phyloP scores from a whole-genome alignment of 1,140 invertebrate species.

The Caerostris extrusa region DNA sequence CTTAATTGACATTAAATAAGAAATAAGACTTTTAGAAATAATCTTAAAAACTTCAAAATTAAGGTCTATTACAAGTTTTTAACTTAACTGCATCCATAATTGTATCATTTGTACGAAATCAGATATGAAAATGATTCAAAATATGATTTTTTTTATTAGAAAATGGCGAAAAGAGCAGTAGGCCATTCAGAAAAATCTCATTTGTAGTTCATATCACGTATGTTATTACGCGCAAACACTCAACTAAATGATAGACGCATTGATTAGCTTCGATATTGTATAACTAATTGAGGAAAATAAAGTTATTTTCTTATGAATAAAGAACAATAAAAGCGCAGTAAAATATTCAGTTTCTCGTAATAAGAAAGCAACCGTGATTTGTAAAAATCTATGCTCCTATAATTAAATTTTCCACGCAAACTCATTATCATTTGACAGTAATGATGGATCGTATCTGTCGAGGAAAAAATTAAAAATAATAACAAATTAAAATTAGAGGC shows the following conservation, averaged over 20 bases:
- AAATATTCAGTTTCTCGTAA: background rate
- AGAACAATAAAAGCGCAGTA: background rate
- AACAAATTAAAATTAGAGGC: background rate
- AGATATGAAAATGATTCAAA: no score
- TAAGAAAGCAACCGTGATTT: no score
- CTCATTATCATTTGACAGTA: background rate
- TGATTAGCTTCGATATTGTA: background rate
- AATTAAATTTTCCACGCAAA: conserved; percentile 3
- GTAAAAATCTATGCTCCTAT: background rate
- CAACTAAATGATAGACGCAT: background rate
- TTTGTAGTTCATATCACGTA: no score
- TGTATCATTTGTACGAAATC: no score
- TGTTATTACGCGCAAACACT: background rate
- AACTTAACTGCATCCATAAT: no score
- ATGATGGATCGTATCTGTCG: background rate
- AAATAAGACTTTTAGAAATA: no score
- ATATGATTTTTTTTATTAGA: no score
- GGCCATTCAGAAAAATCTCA: no score
- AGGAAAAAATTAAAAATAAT: background rate
- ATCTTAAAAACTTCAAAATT: no score
- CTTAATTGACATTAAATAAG: no score
- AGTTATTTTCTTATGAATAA: background rate
- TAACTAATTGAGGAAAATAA: background rate
- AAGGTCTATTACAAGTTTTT: no score
- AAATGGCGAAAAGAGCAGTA: no score